phyloP scores from a whole-genome alignment of 2,113 vertebrate species.

The Acanthisitta chloris region DNA sequence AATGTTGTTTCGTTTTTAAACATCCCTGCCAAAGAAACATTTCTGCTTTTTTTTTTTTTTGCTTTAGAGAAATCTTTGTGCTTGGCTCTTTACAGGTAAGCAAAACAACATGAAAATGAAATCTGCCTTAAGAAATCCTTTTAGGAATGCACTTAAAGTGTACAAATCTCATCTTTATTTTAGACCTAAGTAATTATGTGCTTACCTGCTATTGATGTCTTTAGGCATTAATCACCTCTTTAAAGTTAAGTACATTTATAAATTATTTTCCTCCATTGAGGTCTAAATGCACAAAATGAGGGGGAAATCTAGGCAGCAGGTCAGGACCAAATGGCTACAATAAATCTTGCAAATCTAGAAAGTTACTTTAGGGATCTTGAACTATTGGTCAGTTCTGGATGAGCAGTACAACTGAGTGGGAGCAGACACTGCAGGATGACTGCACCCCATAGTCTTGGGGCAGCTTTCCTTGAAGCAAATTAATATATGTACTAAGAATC shows the following conservation, averaged over 20 bases:
- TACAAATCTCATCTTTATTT: slow-evolving; percentile 13
- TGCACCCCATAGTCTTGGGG: fast-evolving
- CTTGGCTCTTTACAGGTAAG: not conserved
- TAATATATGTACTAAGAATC: not conserved
- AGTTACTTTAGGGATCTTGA: not conserved
- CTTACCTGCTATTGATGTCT: slow-evolving; percentile 7
- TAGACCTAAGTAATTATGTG: not conserved
- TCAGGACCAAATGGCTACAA: not conserved
- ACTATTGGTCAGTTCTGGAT: not conserved
- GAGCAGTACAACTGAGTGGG: not conserved
- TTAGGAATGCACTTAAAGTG: slow-evolving; percentile 33
- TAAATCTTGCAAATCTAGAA: not conserved
- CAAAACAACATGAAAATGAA: not conserved
- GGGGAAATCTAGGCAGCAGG: not conserved
- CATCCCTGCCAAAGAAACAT: not conserved
- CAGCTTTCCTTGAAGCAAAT: not conserved
- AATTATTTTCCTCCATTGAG: not conserved
- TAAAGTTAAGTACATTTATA: not conserved
- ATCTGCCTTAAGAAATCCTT: not conserved
- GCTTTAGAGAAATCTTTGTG: not conserved
- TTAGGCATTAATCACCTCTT: not conserved
- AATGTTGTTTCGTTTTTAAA: not conserved
- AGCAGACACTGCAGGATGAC: not conserved
- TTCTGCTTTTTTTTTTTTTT: not conserved
- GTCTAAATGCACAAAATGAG: not conserved